Conservation (phyloP, 2,888 invertebrate species). For the Clepsis dumicolana region DNA sequence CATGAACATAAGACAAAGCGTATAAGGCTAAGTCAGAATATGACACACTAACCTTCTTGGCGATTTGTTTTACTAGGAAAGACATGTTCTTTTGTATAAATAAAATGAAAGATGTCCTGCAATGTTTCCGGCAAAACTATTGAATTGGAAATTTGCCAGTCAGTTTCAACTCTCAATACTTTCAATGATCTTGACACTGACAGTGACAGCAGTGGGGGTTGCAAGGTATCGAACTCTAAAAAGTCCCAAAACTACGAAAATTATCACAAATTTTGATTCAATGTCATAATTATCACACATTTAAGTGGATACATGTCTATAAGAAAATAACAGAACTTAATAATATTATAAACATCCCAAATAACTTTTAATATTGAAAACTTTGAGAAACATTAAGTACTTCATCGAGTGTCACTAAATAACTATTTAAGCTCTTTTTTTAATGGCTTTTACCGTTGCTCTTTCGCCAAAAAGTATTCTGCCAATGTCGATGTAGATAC, state of each 20-base stretch:
- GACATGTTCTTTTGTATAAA: constrained; percentile 59
- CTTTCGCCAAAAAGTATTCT: too few relatives aligned
- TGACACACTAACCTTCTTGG: constrained; percentile 63
- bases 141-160: constrained; percentile 38
- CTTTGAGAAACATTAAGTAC: too few relatives aligned
- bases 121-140: constrained; percentile 20
- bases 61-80: constrained; percentile 64
- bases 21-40: constrained; percentile 15
- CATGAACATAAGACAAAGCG: constrained; percentile 15
- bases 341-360: too few relatives aligned
- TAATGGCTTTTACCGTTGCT: too few relatives aligned
- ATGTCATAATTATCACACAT: too few relatives aligned
- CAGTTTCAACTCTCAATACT: constrained; percentile 11
- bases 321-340: too few relatives aligned
- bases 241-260: background rate
- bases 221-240: background rate
- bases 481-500: too few relatives aligned
- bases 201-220: background rate
- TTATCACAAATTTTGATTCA: background rate
- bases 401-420: too few relatives aligned
- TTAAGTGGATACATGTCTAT: too few relatives aligned
- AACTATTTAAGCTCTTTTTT: too few relatives aligned
- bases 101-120: constrained; percentile 7
- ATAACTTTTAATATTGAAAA: too few relatives aligned
- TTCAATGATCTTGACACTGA: constrained; percentile 5